phyloP scores from a whole-genome alignment of 2,888 invertebrate species.

The Tachina lurida region DNA sequence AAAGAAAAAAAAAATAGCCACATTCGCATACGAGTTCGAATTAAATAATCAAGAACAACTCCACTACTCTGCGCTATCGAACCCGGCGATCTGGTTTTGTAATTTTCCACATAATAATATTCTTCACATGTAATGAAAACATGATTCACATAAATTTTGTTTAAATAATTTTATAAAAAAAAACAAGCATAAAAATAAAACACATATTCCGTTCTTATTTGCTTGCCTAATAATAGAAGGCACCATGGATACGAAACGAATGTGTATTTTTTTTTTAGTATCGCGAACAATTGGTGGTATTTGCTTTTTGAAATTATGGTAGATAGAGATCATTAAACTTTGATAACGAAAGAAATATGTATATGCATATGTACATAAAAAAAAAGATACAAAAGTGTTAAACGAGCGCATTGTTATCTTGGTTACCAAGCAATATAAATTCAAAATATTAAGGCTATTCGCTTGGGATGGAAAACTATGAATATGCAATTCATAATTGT shows the following conservation, averaged over 20 bases:
- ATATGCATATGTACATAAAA: neutral
- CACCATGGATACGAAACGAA: neutral
- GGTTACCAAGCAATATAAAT: neutral
- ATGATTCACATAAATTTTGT: slow-evolving; percentile 67
- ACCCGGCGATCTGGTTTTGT: slow-evolving; percentile 43
- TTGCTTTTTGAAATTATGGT: slow-evolving; percentile 33
- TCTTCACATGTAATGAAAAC: slow-evolving; percentile 67
- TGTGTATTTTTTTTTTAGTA: slow-evolving; percentile 17
- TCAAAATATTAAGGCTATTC: slow-evolving; percentile 32
- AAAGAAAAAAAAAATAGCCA: slow-evolving; percentile 4
- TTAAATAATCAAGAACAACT: slow-evolving; percentile 25
- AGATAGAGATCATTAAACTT: slow-evolving; percentile 61
- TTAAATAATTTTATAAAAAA: slow-evolving; percentile 37
- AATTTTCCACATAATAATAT: slow-evolving; percentile 54
- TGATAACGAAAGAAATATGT: slow-evolving; percentile 41
- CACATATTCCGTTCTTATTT: slow-evolving; percentile 50
- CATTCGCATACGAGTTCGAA: neutral
- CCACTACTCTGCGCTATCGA: slow-evolving; percentile 7
- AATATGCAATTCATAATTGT: neutral
- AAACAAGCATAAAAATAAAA: slow-evolving; percentile 34
- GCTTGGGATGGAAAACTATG: neutral
- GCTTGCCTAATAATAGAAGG: slow-evolving; percentile 29
- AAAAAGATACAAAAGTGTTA: slow-evolving; percentile 14
- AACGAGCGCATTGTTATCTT: slow-evolving; percentile 27
- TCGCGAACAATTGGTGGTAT: slow-evolving; percentile 61